phyloP scores from a whole-genome alignment of 2,797 vertebrate genomes.

The Mormyrus hasselquistii region DNA sequence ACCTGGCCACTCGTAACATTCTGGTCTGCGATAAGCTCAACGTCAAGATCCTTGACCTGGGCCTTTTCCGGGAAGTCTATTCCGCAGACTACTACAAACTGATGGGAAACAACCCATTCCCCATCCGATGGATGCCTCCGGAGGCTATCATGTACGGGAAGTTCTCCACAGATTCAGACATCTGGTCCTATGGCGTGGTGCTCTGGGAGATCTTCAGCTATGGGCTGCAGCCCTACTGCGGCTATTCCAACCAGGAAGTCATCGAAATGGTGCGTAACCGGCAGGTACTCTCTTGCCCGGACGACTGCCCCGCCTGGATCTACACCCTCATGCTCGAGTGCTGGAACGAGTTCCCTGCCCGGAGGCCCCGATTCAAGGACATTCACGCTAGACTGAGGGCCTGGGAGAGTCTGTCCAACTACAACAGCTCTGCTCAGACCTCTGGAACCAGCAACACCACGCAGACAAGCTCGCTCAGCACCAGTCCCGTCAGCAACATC shows the following conservation, averaged over 20 bases:
- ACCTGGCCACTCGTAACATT: slow-evolving; percentile 88
- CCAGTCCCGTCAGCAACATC: slow-evolving; percentile 86
- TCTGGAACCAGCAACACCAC: slow-evolving; percentile 89
- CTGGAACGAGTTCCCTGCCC: slow-evolving; percentile 85
- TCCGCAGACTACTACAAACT: slow-evolving; percentile 92
- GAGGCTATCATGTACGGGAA: slow-evolving; percentile 89
- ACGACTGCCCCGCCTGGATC: slow-evolving; percentile 89
- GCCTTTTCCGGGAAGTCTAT: slow-evolving; percentile 89
- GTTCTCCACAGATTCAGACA: slow-evolving; percentile 88
- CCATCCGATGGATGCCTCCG: slow-evolving; percentile 94
- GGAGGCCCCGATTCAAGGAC: slow-evolving; percentile 91
- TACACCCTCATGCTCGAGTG: slow-evolving; percentile 92
- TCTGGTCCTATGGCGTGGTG: slow-evolving; percentile 92
- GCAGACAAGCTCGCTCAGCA: slow-evolving; percentile 93
- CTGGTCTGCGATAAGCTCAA: slow-evolving; percentile 85
- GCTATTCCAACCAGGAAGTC: slow-evolving; percentile 94
- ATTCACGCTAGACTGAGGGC: slow-evolving; percentile 83
- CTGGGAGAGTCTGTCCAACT: slow-evolving; percentile 86
- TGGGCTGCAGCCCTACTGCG: slow-evolving; percentile 92
- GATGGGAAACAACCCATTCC: slow-evolving; percentile 75
- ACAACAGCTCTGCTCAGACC: slow-evolving; percentile 86
- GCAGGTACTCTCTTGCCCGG: slow-evolving; percentile 83
- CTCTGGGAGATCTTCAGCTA: slow-evolving; percentile 97
- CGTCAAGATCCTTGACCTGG: slow-evolving; percentile 87
- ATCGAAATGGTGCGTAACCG: slow-evolving; percentile 88